Conservation (phyloP, 2,113 vertebrate genomes). For the Tetrao urogallus region DNA sequence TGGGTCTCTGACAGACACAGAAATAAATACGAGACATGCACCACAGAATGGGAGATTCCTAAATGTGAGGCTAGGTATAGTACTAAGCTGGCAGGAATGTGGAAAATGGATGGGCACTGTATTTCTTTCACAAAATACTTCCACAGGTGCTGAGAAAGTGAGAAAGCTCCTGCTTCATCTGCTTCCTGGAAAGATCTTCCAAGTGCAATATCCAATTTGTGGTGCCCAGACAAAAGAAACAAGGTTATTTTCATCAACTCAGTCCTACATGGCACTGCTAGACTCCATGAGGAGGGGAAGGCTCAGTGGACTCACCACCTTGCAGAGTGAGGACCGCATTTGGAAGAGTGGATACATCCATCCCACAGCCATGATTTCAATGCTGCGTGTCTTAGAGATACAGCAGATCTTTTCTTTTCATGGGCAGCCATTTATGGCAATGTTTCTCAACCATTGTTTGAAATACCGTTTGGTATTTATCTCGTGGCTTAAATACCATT, state of each 20-base stretch:
- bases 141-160: neutral
- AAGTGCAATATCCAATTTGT: neutral
- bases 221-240: neutral
- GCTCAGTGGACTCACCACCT: fast-evolving
- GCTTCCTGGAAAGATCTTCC: neutral
- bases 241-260: neutral
- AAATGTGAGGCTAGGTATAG: slow-evolving; percentile 1
- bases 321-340: fast-evolving
- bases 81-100: slow-evolving; percentile 1
- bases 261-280: neutral
- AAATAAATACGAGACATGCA: slow-evolving; percentile 57
- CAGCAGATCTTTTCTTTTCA: neutral
- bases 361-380: fast-evolving
- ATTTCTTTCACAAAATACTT: slow-evolving; percentile 23
- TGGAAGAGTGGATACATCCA: fast-evolving
- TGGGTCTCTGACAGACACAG: slow-evolving; percentile 77
- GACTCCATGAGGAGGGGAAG: fast-evolving
- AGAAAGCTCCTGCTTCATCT: neutral
- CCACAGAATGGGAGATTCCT: slow-evolving; percentile 53
- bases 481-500: neutral
- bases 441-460: neutral
- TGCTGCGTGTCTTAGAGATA: neutral
- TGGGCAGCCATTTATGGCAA: fast-evolving
- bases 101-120: slow-evolving; percentile 19
- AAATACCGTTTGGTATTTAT: neutral